phyloP scores from a whole-genome alignment of 1,140 invertebrate species.

The Monomorium pharaonis region DNA sequence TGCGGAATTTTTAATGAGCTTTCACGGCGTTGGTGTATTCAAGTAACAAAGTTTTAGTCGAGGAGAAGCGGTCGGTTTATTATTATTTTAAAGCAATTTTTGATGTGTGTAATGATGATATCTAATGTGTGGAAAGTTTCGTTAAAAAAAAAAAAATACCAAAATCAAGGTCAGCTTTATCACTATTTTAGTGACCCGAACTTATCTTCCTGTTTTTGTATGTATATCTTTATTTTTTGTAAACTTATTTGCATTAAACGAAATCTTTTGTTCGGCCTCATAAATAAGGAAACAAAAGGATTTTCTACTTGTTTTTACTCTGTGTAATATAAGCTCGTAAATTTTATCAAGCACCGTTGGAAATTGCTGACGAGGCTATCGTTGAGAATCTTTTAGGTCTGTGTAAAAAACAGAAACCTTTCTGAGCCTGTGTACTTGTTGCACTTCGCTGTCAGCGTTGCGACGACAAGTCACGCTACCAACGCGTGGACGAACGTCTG shows the following conservation, averaged over 20 bases:
- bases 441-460: slow-evolving; percentile 13
- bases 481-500: slow-evolving; percentile 14
- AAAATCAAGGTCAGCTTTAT: background rate
- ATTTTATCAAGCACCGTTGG: background rate
- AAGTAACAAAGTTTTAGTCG: background rate
- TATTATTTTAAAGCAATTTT: background rate
- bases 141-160: background rate
- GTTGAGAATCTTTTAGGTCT: background rate
- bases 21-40: background rate
- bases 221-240: background rate
- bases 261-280: background rate
- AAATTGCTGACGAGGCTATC: background rate
- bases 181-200: background rate
- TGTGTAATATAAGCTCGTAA: background rate
- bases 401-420: slow-evolving; percentile 19
- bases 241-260: background rate
- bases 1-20: background rate
- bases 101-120: background rate
- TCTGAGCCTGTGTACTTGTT: slow-evolving; percentile 39
- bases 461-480: slow-evolving; percentile 21
- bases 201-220: background rate
- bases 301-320: background rate
- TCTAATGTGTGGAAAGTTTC: background rate
- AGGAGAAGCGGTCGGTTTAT: background rate
- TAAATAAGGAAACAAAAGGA: background rate